Base-by-base conservation (phyloP, 2,888 invertebrate genomes). In the Andrena trimmerana region DNA sequence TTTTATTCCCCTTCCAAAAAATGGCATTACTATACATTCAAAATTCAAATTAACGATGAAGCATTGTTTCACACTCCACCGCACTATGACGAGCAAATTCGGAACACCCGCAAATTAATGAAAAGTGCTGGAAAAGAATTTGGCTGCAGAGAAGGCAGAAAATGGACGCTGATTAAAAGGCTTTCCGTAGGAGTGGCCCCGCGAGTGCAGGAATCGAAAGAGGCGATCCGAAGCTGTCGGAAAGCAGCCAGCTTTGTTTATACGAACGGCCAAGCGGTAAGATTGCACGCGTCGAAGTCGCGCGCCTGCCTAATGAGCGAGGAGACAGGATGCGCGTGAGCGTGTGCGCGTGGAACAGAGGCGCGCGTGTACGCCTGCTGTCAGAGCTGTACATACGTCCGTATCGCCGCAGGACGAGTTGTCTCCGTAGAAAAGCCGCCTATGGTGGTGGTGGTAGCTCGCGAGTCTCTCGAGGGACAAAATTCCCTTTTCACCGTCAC, bases 291-390 rank as follows among this genome's bases (percentile, higher is more conserved):
- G 60, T 57, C 52, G 27, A 42, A 74, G 81, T 81, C 74, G 74
- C 69, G 73, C 82, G 82, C 81, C 81, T 81, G 81, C 70, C 65
- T 57, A 65, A 59, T 62, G 42, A 48, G 36, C 57, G 29, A 20
- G 31, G 70, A 57, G 59, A 13, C 6, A 67, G 42, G n/a, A 8
- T 80, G 84, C 81, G 88, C 78, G 81, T 52, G 68, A 67, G 31
- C 63, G 80, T 52, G 33, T 88, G 88, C 88, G 88, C 88, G 67
- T 20, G 66, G 54, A 29, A 8, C 52, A 67, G 81, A 66, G 72
- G 87, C 87, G 88, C 89, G 88, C 85, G 89, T 88, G 89, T 68
- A 72, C 67, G 62, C 80, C 85, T 88, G 74, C 68, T 80, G 85
- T 79, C 81, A 82, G 88, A 86, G 67, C 54, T 74, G 82, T 79